Base-by-base conservation (phyloP, 2,888 invertebrate species). In the Peribatodes rhomboidaria region DNA sequence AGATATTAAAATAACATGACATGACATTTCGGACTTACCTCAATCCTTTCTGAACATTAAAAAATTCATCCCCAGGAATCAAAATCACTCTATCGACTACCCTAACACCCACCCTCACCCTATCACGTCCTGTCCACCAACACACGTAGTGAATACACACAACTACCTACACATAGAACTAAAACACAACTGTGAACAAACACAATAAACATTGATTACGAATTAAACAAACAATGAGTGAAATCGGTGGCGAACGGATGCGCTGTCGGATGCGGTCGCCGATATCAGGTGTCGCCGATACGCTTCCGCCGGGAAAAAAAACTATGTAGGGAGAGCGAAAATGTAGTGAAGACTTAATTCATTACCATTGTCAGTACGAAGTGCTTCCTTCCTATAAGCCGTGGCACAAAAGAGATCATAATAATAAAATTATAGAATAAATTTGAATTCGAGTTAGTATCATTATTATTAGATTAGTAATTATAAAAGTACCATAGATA, bases 171-270 rank as follows among this genome's bases (percentile, higher is more conserved):
- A 10, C 13, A 41, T 37, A 37, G 11, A 13, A 37, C 3, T 41
- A 18, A 18, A 42, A 18, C 9, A 18, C 42, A 37, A 53, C 39
- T 18, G 53, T 57, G 22, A 58, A 53, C 54, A 50, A 41, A 50
- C 55, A 64, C 68, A 66, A 59, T 61, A 61, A 58, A 64, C 69
- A 69, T 69, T 71, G 69, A 71, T 71, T 69, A 68, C 69, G 49
- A 69, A 69, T 72, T 68, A 69, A 70, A 65, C 70, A 71, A 69
- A 71, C 72, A 71, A 68, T 67, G 65, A 65, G 63, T 47, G 55
- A 72, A 71, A 71, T 68, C 68, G 53, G 56, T 59, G 37, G 50
- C 52, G 46, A 41, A 65, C 69, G 74, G 72, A 72, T 39, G 63
- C 64, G 33, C 49, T 50, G 56, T 61, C 65, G 72, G 68, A 69